phyloP scores from a whole-genome alignment of 2,888 invertebrate genomes.

The Pimpla rufipes region DNA sequence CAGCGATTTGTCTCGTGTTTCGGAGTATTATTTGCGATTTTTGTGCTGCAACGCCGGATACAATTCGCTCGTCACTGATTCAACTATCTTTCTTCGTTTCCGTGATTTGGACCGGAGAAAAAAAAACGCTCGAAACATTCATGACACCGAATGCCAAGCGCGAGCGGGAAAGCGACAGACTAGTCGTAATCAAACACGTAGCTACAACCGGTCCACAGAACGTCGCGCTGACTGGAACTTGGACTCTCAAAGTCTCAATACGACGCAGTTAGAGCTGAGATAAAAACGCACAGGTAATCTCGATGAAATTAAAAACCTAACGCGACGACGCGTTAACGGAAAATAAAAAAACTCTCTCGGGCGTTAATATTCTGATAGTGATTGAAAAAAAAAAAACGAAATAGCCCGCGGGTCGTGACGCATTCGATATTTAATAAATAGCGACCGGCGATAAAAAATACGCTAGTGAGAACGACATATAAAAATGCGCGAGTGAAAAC shows the following conservation, averaged over 20 bases:
- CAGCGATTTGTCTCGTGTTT: background rate
- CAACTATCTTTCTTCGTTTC: background rate
- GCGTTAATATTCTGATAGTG: background rate
- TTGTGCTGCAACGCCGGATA: background rate
- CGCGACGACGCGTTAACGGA: conserved; percentile 8
- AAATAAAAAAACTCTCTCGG: background rate
- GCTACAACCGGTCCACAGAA: conserved; percentile 24
- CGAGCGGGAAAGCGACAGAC: background rate
- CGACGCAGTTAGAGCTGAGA: conserved; percentile 29
- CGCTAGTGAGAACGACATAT: background rate
- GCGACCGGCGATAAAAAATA: background rate
- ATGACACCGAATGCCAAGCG: conserved; percentile 3
- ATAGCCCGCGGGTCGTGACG: background rate
- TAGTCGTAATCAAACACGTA: conserved; percentile 19
- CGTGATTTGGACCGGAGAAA: background rate
- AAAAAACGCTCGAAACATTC: conserved; percentile 17
- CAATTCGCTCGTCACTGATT: background rate
- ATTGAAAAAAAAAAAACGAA: conserved; percentile 9
- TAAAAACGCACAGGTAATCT: conserved; percentile 4
- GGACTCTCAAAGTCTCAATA: conserved; percentile 26
- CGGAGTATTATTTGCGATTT: background rate
- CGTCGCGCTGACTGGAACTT: conserved; percentile 48
- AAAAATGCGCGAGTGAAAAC: background rate
- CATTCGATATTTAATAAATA: conserved; percentile 44
- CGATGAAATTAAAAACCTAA: conserved; percentile 20